Evolutionary conservation across 2,797 vertebrate genomes (phyloP).

Genomic region (Rhinogobio ventralis): DNA sequence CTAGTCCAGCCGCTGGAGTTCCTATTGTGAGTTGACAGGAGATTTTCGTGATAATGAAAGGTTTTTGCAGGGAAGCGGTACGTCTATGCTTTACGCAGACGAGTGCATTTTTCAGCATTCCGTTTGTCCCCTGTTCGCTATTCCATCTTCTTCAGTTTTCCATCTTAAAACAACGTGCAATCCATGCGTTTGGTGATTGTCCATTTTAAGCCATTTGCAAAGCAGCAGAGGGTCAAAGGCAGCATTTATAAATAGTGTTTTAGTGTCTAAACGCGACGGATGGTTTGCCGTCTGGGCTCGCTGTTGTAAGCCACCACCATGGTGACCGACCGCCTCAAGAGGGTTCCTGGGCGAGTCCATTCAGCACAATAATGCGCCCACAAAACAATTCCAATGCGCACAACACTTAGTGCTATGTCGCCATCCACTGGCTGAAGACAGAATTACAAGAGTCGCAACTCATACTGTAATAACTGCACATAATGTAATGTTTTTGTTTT

Average conservation of each 20-base stretch:
- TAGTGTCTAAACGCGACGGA: slow-evolving; percentile 65
- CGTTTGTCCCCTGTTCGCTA: slow-evolving; percentile 66
- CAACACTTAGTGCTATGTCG: slow-evolving; percentile 45
- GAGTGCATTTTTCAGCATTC: slow-evolving; percentile 71
- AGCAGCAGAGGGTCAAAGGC: slow-evolving; percentile 40
- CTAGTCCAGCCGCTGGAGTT: slow-evolving; percentile 41
- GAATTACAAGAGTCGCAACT: slow-evolving; percentile 11
- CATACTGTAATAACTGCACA: no score
- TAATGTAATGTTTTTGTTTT: no score
- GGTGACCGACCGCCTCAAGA: slow-evolving; percentile 78
- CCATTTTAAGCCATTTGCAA: slow-evolving; percentile 61
- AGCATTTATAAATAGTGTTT: slow-evolving; percentile 55
- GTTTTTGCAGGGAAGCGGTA: slow-evolving; percentile 48
- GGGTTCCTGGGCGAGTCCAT: slow-evolving; percentile 79
- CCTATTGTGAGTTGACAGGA: slow-evolving; percentile 10
- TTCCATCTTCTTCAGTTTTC: slow-evolving; percentile 67
- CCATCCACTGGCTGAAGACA: slow-evolving; percentile 67
- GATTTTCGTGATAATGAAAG: slow-evolving; percentile 24
- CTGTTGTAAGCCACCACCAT: slow-evolving; percentile 83
- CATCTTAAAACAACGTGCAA: slow-evolving; percentile 52
- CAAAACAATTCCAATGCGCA: slow-evolving; percentile 40
- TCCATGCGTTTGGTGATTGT: slow-evolving; percentile 57
- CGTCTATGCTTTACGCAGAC: slow-evolving; percentile 59
- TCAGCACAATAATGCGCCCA: slow-evolving; percentile 47
- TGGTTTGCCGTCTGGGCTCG: slow-evolving; percentile 62